Conservation (phyloP, 2,113 vertebrate genomes). For the Phoenicopterus ruber region DNA sequence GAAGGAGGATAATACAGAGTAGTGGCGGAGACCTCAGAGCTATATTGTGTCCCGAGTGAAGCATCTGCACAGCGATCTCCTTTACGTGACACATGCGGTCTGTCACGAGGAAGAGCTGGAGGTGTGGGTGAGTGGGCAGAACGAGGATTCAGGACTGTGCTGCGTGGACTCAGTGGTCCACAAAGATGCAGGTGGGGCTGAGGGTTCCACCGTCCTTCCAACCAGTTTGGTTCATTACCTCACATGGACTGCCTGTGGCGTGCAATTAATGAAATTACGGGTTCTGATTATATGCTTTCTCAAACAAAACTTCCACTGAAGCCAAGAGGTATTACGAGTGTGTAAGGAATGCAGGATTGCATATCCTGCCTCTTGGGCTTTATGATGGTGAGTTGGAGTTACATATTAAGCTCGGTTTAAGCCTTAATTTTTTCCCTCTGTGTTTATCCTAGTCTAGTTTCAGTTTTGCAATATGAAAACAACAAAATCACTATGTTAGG, state of each 20-base stretch:
- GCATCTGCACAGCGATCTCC: background rate
- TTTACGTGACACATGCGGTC: accelerated
- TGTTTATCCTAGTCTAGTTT: conserved; percentile 50
- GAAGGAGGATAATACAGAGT: background rate
- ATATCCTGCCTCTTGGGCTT: conserved; percentile 60
- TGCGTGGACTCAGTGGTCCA: background rate
- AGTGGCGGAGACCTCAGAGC: background rate
- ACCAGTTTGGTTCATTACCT: conserved; percentile 23
- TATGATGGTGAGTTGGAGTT: conserved; percentile 43
- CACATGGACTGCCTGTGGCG: conserved; percentile 22
- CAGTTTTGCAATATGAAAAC: conserved; percentile 59
- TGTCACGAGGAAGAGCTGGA: background rate
- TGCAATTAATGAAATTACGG: conserved; percentile 61
- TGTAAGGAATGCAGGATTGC: conserved; percentile 55
- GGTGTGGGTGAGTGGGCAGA: background rate
- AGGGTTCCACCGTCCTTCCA: background rate
- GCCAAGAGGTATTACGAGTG: conserved; percentile 56
- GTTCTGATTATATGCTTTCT: conserved; percentile 50
- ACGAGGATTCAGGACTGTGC: background rate
- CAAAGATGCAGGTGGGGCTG: background rate
- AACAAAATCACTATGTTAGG: conserved; percentile 36
- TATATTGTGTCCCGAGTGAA: background rate
- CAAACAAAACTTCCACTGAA: conserved; percentile 55
- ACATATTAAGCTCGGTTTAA: conserved; percentile 28
- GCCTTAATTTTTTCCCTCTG: conserved; percentile 49